These are phyloP conservation scores for Eubasilissa splendida DNA, from an alignment of 2,888 invertebrate genomes.

Conservation along the genomic window DNA sequence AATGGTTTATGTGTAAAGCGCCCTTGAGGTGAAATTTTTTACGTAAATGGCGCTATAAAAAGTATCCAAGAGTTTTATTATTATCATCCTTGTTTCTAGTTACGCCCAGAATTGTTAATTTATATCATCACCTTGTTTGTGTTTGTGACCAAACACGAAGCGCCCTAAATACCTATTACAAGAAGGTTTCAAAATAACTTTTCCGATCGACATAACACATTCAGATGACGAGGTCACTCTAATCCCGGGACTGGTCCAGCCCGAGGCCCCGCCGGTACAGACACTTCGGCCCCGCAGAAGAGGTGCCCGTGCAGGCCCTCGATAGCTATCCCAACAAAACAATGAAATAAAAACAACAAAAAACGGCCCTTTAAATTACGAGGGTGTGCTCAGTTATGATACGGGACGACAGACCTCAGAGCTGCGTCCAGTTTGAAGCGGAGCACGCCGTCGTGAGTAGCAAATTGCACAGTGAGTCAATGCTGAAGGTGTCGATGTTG, in stretches of 20 bases:
- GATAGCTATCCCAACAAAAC: conserved; percentile 23
- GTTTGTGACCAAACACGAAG: too few relatives aligned
- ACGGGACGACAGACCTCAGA: neutral
- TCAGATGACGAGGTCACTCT: neutral
- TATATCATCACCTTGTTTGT: too few relatives aligned
- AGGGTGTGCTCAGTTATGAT: conserved; percentile 21
- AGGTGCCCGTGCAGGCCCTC: conserved; percentile 10
- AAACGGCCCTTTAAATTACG: conserved; percentile 12
- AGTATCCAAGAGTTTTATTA: too few relatives aligned
- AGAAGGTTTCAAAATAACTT: too few relatives aligned
- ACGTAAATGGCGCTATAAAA: too few relatives aligned
- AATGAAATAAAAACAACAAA: conserved; percentile 30
- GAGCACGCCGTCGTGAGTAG: neutral
- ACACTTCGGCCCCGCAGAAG: conserved; percentile 18
- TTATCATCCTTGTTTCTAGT: too few relatives aligned
- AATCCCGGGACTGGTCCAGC: conserved; percentile 10
- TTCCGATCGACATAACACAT: too few relatives aligned
- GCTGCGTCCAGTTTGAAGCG: neutral
- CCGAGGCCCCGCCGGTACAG: conserved; percentile 21
- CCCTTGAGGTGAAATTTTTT: too few relatives aligned
- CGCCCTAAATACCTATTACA: too few relatives aligned
- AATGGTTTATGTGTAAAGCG: too few relatives aligned
- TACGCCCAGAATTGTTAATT: too few relatives aligned
- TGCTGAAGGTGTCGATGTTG: neutral
- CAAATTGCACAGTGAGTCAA: neutral